A percentile compares a stretch with the other conserved stretches of the same genome.
Evolutionary conservation across 2,888 invertebrate species (phyloP).

Genomic region (Temnothorax rugatulus): DNA sequence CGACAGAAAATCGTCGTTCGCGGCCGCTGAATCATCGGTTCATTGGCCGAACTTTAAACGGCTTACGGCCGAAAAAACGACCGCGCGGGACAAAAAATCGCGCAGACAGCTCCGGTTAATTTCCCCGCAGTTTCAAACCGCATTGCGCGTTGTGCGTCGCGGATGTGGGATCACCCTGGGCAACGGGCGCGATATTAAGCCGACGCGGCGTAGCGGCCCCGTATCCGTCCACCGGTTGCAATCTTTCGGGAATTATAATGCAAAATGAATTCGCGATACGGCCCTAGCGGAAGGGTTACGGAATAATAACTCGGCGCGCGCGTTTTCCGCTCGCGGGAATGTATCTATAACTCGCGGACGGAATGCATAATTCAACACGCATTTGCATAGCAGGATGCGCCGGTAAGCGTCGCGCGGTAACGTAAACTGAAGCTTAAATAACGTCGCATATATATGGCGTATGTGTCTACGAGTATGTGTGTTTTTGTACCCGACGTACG

Average conservation of each 20-base stretch:
- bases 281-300: conserved; percentile 46
- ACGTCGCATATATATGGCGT: conserved; percentile 18
- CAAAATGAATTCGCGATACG: conserved; percentile 51
- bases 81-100: background rate
- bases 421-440: conserved; percentile 71
- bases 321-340: conserved; percentile 46
- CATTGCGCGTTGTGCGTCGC: background rate
- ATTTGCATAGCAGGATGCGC: conserved; percentile 67
- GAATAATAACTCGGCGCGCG: conserved; percentile 49
- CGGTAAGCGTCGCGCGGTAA: conserved; percentile 44
- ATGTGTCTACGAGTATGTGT: background rate
- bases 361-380: conserved; percentile 69
- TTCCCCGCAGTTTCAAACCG: background rate
- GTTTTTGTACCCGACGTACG: background rate
- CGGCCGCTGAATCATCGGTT: conserved; percentile 23
- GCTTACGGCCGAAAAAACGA: background rate
- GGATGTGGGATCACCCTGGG: background rate
- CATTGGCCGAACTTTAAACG: conserved; percentile 11
- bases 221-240: conserved; percentile 1
- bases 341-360: conserved; percentile 69
- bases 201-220: background rate
- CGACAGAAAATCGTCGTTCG: conserved; percentile 7
- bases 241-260: conserved; percentile 49
- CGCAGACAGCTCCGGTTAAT: conserved; percentile 8
- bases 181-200: conserved; percentile 18